phyloP scores from a whole-genome alignment of 2,113 vertebrate genomes.

The Platycercus adscitus region DNA sequence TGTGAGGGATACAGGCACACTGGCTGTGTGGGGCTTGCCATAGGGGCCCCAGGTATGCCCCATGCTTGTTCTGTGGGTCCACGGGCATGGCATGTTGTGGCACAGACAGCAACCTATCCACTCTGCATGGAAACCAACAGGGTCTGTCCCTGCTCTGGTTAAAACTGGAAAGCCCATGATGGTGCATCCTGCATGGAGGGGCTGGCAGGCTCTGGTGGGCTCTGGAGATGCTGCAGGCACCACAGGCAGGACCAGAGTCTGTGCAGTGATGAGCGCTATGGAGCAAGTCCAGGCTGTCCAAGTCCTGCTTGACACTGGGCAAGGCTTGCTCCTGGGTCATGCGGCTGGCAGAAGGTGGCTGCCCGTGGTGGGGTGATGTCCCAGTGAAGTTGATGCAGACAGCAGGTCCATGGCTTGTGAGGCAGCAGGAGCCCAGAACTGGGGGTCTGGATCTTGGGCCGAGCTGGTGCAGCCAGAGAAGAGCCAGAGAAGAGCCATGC shows the following conservation, averaged over 20 bases:
- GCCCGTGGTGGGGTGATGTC: background rate
- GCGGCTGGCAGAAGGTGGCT: background rate
- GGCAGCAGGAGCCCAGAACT: background rate
- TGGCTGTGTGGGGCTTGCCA: background rate
- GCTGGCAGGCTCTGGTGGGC: background rate
- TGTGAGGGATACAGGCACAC: fast-evolving
- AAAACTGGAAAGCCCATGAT: background rate
- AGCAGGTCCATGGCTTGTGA: background rate
- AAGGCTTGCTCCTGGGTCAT: background rate
- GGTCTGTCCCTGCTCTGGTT: background rate
- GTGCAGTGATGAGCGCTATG: background rate
- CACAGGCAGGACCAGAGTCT: background rate
- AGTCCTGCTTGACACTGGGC: background rate
- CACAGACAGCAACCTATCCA: background rate
- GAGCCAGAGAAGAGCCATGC: background rate
- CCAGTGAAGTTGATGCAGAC: background rate
- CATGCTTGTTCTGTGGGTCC: fast-evolving
- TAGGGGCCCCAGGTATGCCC: fast-evolving
- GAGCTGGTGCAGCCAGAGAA: background rate
- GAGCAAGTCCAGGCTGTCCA: fast-evolving
- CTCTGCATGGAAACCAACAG: background rate
- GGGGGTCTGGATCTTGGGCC: background rate
- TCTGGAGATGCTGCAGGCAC: background rate
- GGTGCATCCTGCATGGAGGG: fast-evolving
- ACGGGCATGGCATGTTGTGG: background rate